Percentiles rank a stretch among this genome's conserved stretches.
Conservation (phyloP, 2,888 invertebrate species). For the Brassicogethes aeneus region DNA sequence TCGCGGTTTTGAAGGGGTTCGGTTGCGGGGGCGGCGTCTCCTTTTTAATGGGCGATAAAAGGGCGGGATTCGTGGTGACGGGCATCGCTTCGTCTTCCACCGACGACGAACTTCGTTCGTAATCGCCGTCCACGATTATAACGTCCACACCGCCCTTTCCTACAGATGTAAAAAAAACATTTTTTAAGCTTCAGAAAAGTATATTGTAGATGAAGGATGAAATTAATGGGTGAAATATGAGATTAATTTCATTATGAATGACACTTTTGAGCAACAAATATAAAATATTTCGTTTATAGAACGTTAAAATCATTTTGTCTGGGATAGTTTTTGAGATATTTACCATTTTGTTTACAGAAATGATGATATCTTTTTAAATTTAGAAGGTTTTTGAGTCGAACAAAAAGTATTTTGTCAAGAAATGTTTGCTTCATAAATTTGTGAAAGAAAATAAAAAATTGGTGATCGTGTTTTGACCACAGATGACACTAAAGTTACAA, state of each 20-base stretch:
- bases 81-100: conserved; percentile 37
- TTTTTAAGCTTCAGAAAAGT: conserved; percentile 27
- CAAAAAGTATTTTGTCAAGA: no score
- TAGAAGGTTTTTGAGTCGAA: no score
- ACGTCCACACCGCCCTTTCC: conserved; percentile 55
- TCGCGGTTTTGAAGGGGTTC: conserved; percentile 24
- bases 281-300: no score
- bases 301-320: no score
- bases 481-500: no score
- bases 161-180: conserved; percentile 31
- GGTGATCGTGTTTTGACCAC: no score
- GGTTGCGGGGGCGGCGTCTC: conserved; percentile 17
- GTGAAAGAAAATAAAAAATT: no score
- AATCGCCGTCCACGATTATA: conserved; percentile 56
- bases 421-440: no score
- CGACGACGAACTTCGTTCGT: conserved; percentile 41
- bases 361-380: no score
- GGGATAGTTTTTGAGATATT: no score
- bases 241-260: not conserved
- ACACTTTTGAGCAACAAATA: no score
- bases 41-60: conserved; percentile 30
- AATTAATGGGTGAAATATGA: conserved; percentile 1
- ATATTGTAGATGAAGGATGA: not conserved
- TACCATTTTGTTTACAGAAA: no score
- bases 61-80: conserved; percentile 27